Evolutionary conservation across 2,113 vertebrate genomes (phyloP).

Genomic region (Megaptera novaeangliae): DNA sequence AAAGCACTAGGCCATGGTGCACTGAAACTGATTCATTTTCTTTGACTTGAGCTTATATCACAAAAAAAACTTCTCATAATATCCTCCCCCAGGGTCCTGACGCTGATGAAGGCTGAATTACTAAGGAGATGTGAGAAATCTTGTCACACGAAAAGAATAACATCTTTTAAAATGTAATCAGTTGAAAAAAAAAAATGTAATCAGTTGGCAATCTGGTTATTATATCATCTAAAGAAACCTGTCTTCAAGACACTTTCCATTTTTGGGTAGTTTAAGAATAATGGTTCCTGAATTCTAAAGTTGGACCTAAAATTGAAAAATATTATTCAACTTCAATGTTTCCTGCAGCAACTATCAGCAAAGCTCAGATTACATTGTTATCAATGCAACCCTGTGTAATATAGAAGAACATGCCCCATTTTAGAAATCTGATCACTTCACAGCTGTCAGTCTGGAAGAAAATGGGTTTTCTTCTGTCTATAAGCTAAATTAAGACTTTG

Average conservation of each 20-base stretch:
- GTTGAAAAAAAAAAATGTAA: not conserved
- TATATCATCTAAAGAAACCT: not conserved
- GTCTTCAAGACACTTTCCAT: not conserved
- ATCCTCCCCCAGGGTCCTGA: not conserved
- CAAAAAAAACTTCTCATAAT: not conserved
- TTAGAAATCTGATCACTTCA: not conserved
- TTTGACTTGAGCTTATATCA: not conserved
- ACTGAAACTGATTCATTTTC: not conserved
- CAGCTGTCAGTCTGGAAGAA: not conserved
- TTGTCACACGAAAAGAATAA: not conserved
- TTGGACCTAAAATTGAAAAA: not conserved
- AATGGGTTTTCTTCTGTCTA: not conserved
- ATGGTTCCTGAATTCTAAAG: not conserved
- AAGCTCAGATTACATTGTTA: not conserved
- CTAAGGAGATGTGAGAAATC: not conserved
- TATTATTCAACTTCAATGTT: not conserved
- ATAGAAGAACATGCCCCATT: not conserved
- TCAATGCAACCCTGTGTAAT: not conserved
- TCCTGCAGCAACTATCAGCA: not conserved
- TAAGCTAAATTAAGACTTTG: not conserved
- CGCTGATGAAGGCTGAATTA: not conserved
- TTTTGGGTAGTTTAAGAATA: not conserved
- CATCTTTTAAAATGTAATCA: not conserved
- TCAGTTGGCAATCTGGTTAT: not conserved
- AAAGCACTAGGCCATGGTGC: not conserved